A percentile compares a stretch with the other conserved stretches of the same genome.
phyloP scores from a whole-genome alignment of 2,888 invertebrate genomes.

The Ernsta delagoae region DNA sequence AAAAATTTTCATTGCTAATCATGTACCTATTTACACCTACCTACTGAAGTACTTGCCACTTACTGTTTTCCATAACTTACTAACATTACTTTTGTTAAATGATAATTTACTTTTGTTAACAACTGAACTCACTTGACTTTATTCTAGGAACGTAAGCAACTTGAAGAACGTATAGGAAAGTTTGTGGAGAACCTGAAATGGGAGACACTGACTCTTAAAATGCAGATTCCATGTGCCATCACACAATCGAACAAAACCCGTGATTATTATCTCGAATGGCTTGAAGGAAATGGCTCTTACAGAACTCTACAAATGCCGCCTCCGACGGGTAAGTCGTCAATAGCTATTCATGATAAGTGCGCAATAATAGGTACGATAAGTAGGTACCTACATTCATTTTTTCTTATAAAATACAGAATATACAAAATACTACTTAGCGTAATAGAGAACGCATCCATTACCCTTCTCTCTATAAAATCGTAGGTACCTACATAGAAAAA shows the following conservation, averaged over 20 bases:
- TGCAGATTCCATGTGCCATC: slow-evolving; percentile 67
- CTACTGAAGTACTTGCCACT: too few species aligned
- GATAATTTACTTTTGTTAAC: too few species aligned
- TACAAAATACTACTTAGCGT: too few species aligned
- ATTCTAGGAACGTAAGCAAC: slow-evolving; percentile 59
- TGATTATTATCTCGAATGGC: slow-evolving; percentile 64
- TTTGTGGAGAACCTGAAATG: slow-evolving; percentile 67
- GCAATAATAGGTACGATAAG: too few species aligned
- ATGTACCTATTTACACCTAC: too few species aligned
- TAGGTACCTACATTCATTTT: not conserved
- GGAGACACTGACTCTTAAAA: slow-evolving; percentile 64
- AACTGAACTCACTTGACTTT: not conserved
- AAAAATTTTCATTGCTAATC: too few species aligned
- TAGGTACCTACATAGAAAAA: too few species aligned
- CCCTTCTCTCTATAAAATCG: too few species aligned
- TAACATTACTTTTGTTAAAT: too few species aligned
- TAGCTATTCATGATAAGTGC: not conserved
- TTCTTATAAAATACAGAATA: too few species aligned
- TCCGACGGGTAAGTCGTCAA: slow-evolving; percentile 51
- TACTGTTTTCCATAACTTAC: too few species aligned
- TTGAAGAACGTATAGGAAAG: slow-evolving; percentile 58
- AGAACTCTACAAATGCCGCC: slow-evolving; percentile 67
- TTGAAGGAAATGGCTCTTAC: slow-evolving; percentile 67
- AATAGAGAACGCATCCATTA: too few species aligned
- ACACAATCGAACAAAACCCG: slow-evolving; percentile 53